A percentile compares a stretch with the other conserved stretches of the same genome.
These are phyloP conservation scores for Monochamus alternatus DNA, from an alignment of 2,888 invertebrate species.

Conservation along the genomic window DNA sequence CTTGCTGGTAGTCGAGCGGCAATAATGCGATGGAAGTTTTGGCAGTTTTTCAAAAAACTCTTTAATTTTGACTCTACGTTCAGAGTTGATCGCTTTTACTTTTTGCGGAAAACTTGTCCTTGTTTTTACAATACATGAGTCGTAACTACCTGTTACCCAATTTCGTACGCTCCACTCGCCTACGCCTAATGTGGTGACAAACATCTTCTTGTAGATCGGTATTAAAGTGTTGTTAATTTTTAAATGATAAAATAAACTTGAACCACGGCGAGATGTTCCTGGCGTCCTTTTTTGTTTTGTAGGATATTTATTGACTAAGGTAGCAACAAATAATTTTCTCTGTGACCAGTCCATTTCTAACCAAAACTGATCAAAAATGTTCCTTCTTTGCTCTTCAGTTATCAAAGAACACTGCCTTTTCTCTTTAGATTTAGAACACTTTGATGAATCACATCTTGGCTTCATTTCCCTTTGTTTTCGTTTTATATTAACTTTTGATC, in stretches of 20 bases:
- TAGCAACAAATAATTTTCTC: constrained; percentile 35
- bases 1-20: constrained; percentile 43
- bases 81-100: constrained; percentile 26
- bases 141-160: constrained; percentile 41
- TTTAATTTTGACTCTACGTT: constrained; percentile 31
- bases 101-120: constrained; percentile 28
- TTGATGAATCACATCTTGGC: constrained; percentile 37
- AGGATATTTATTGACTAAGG: constrained; percentile 30
- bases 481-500: constrained; percentile 14
- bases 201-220: constrained; percentile 40
- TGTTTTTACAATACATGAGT: constrained; percentile 25
- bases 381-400: constrained; percentile 32
- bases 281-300: too few relatives aligned
- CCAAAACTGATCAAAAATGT: constrained; percentile 35
- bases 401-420: constrained; percentile 37
- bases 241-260: too few relatives aligned
- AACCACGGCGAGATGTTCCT: too few relatives aligned
- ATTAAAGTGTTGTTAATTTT: constrained; percentile 21
- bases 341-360: constrained; percentile 41
- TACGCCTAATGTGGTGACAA: constrained; percentile 39
- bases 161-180: constrained; percentile 39
- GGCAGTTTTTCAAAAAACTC: constrained; percentile 41
- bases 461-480: constrained; percentile 32
- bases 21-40: constrained; percentile 47
- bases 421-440: constrained; percentile 36